phyloP scores from a whole-genome alignment of 2,888 invertebrate genomes.

The Encarsia formosa region DNA sequence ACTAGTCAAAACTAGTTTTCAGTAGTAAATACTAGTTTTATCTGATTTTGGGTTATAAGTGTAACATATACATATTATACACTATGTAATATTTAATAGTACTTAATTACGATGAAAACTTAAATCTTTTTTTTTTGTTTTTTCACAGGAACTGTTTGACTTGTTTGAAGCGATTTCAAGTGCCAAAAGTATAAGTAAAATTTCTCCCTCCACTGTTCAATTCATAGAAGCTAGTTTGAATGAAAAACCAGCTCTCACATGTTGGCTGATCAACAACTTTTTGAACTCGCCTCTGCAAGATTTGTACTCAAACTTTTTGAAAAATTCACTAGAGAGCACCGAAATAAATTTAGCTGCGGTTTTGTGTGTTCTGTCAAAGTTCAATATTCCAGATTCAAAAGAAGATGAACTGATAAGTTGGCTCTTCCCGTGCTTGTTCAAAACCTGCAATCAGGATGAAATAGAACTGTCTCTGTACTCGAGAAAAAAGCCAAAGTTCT shows the following conservation, averaged over 20 bases:
- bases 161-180: slow-evolving; percentile 30
- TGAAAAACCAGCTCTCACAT: slow-evolving; percentile 47
- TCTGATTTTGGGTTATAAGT: too few species aligned
- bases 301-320: slow-evolving; percentile 35
- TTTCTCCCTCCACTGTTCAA: slow-evolving; percentile 46
- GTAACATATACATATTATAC: too few species aligned
- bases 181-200: slow-evolving; percentile 39
- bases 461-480: slow-evolving; percentile 41
- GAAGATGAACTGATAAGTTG: slow-evolving; percentile 35
- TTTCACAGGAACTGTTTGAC: slow-evolving; percentile 22
- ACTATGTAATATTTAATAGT: too few species aligned
- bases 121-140: too few species aligned
- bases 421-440: slow-evolving; percentile 38
- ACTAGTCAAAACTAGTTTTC: too few species aligned
- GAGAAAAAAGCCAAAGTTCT: slow-evolving; percentile 36
- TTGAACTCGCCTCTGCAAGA: slow-evolving; percentile 40
- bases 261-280: slow-evolving; percentile 42
- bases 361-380: slow-evolving; percentile 41
- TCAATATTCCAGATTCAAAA: slow-evolving; percentile 35
- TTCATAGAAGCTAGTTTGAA: slow-evolving; percentile 54
- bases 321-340: slow-evolving; percentile 32
- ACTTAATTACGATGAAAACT: too few species aligned
- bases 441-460: slow-evolving; percentile 30
- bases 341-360: slow-evolving; percentile 29
- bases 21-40: too few species aligned